Evolutionary conservation across 2,113 vertebrate species (phyloP).

Genomic region (Hassar affinis): DNA sequence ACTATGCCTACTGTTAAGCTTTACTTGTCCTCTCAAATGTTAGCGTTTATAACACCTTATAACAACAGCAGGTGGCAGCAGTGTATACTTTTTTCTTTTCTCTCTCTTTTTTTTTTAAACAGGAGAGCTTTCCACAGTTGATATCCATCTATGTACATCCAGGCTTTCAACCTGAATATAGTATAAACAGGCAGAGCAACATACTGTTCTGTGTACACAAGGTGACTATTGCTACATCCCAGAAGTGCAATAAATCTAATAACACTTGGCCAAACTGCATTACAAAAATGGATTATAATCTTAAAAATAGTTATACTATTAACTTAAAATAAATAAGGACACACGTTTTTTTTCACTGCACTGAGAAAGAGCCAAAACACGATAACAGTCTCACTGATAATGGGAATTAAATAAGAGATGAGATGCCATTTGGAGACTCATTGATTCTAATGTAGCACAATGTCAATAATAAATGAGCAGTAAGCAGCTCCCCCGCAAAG

Average conservation of each 20-base stretch:
- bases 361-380: background rate
- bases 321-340: background rate
- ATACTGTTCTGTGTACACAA: background rate
- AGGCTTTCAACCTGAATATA: background rate
- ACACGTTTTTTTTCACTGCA: background rate
- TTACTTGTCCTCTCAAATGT: background rate
- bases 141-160: conserved; percentile 1
- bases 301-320: background rate
- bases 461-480: conserved; percentile 39
- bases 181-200: background rate
- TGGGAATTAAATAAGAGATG: conserved; percentile 32
- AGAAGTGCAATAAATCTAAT: background rate
- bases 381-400: conserved; percentile 1
- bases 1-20: no score
- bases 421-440: conserved; percentile 23
- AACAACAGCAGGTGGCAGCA: conserved; percentile 36
- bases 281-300: background rate
- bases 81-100: background rate
- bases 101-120: background rate
- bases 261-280: background rate
- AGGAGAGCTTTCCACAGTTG: background rate
- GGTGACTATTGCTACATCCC: background rate
- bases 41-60: background rate
- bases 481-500: background rate
- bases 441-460: conserved; percentile 5